Percentiles rank a stretch among this genome's conserved stretches.
phyloP scores from a whole-genome alignment of 2,888 invertebrate genomes.

The Hymenopus coronatus region DNA sequence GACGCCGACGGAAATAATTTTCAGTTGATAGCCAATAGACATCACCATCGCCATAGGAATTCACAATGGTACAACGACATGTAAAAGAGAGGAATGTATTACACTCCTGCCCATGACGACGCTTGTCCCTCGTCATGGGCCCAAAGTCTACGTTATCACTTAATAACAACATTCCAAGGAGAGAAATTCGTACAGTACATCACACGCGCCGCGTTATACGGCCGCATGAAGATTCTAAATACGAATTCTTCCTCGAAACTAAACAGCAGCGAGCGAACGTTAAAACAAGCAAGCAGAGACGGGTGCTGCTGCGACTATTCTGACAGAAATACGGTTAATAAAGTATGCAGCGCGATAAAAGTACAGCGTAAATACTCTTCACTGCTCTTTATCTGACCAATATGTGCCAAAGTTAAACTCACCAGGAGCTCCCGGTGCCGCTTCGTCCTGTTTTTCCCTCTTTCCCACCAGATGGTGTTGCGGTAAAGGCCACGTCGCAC shows the following conservation, averaged over 20 bases:
- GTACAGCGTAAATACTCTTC: not conserved
- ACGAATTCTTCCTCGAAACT: not conserved
- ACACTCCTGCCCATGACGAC: not conserved
- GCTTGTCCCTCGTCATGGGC: not conserved
- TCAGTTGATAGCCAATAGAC: not conserved
- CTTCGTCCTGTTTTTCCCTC: not conserved
- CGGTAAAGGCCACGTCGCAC: constrained; percentile 61
- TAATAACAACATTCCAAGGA: not conserved
- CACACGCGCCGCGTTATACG: not conserved
- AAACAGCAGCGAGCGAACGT: not conserved
- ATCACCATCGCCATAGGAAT: not conserved
- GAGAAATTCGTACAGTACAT: not conserved
- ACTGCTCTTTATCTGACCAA: not conserved
- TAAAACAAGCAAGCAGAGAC: not conserved
- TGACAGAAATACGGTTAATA: not conserved
- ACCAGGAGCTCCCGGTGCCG: not conserved
- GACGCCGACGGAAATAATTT: not conserved
- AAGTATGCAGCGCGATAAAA: not conserved
- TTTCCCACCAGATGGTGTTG: constrained; percentile 39
- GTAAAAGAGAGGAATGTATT: not conserved
- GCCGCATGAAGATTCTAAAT: no score
- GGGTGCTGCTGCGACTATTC: not conserved
- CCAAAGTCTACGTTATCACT: not conserved
- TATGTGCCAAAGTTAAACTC: not conserved
- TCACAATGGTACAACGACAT: not conserved